These are phyloP conservation scores for Manis crassicaudata DNA, from an alignment of 2,797 vertebrate genomes.

Conservation along the genomic window DNA sequence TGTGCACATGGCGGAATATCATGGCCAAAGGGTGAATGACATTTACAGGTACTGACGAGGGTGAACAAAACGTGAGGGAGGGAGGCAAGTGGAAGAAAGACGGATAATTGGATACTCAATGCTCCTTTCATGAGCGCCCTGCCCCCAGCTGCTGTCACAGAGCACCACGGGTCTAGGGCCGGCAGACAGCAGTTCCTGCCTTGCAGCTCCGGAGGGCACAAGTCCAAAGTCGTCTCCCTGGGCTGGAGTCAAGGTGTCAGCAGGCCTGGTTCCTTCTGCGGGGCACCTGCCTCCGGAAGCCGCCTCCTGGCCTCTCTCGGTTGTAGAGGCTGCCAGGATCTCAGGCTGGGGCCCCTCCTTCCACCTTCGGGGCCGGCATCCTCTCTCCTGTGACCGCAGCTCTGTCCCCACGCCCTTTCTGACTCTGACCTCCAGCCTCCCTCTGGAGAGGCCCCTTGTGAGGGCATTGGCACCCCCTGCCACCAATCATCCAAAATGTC, in stretches of 20 bases:
- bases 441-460: neutral
- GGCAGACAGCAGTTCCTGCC: fast-evolving
- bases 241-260: too few relatives aligned
- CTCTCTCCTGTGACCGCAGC: fast-evolving
- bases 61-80: too few relatives aligned
- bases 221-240: fast-evolving
- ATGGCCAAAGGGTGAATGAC: too few relatives aligned
- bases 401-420: neutral
- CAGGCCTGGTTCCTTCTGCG: neutral
- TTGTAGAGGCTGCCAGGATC: fast-evolving
- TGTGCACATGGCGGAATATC: too few relatives aligned
- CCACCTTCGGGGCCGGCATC: fast-evolving
- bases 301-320: fast-evolving
- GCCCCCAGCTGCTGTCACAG: fast-evolving
- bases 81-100: neutral
- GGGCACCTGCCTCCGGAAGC: too few relatives aligned
- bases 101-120: fast-evolving
- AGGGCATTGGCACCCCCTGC: too few relatives aligned
- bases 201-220: fast-evolving
- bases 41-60: too few relatives aligned
- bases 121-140: fast-evolving
- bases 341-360: fast-evolving
- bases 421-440: neutral
- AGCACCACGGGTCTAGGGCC: fast-evolving
- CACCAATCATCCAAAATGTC: too few relatives aligned